Evolutionary conservation across 2,797 vertebrate species (phyloP), one percentile per base, ranked within the genome.

Genomic region (Cyclopterus lumpus): DNA sequence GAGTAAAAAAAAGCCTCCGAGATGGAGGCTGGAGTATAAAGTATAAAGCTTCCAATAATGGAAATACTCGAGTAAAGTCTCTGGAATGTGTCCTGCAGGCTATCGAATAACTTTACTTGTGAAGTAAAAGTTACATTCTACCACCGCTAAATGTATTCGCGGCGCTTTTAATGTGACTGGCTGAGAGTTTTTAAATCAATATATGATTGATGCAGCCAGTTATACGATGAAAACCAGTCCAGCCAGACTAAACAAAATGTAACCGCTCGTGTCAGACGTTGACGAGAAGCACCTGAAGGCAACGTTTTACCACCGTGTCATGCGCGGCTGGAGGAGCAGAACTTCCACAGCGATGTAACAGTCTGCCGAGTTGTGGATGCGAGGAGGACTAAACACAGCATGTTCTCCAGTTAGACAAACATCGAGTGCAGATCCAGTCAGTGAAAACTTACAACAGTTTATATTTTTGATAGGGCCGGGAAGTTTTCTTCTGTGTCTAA

Each of bases 261-360:
- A 69, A 61, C 10, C 36, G 24, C 3, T n/a, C 0, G 20, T 63
- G 0, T 7, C 0, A 15, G 48, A 72, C 4, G 11, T 89, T 85
- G 85, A 76, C 91, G 82, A 88, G 82, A 46, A 14, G 72, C 34
- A 63, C 71, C 4, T 89, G 88, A 93, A 93, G 18, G 89, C 89
- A 82, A 49, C 92, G 74, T 46, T 78, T n/a, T 36, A 71, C 22
- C 54, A 62, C 55, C 7, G 69, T 54, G 82, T 79, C 38, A 70
- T 51, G 82, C 73, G 79, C 54, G 9, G 70, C 57, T 71, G 46
- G 30, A 74, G 73, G 80, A 73, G 84, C 80, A 80, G 70, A 86
- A 90, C 80, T 86, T 91, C 8, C 49, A 42, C 60, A 51, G 46
- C n/a, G 54, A 48, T 79, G 58, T 12, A 59, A 48, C 75, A 76